Evolutionary conservation across 2,113 vertebrate genomes (phyloP).

Genomic region (Oplegnathus fasciatus): DNA sequence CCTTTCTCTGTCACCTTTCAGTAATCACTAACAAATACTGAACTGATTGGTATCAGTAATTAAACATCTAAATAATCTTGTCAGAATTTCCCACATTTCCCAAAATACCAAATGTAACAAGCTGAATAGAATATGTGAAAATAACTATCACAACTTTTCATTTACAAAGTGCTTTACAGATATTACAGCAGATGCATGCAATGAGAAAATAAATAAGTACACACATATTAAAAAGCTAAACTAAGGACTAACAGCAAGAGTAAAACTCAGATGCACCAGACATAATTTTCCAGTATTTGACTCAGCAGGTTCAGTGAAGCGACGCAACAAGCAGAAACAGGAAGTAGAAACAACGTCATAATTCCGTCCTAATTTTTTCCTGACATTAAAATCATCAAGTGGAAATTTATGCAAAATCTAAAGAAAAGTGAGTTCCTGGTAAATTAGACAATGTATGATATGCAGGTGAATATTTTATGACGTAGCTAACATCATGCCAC

Average conservation of each 20-base stretch:
- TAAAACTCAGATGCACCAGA: neutral
- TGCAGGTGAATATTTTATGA: neutral
- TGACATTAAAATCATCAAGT: neutral
- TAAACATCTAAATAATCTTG: neutral
- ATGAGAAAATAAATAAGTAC: too few relatives aligned
- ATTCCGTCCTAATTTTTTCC: neutral
- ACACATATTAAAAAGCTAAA: neutral
- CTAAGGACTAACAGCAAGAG: too few relatives aligned
- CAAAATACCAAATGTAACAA: neutral
- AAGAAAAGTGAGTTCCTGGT: neutral
- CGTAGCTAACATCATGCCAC: neutral
- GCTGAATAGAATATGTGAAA: neutral
- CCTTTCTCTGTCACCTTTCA: conserved; percentile 3
- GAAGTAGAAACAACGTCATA: neutral
- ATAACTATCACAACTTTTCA: neutral
- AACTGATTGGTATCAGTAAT: neutral
- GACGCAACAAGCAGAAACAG: neutral
- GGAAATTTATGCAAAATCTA: neutral
- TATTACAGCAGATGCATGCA: neutral
- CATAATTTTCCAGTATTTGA: conserved; percentile 4
- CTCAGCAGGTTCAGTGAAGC: neutral
- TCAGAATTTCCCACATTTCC: neutral
- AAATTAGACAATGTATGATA: neutral
- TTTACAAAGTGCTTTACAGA: neutral
- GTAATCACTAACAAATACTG: neutral